Evolutionary conservation across 1,140 invertebrate genomes (phyloP).

Genomic region (Vollenhovia emeryi): DNA sequence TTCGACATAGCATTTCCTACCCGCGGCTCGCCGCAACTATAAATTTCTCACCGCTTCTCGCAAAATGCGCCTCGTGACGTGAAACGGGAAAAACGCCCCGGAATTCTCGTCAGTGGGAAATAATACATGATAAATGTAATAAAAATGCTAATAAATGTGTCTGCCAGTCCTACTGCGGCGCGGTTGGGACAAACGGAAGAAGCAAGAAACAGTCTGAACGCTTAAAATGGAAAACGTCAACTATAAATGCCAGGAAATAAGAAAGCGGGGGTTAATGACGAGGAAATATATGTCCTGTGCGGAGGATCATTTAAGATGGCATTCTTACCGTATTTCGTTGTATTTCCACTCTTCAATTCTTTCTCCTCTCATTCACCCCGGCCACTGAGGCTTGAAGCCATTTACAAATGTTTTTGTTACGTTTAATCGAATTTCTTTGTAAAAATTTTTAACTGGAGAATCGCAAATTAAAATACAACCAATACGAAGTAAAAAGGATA

Average conservation of each 20-base stretch:
- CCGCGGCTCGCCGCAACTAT: conserved; percentile 7
- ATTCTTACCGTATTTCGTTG: neutral
- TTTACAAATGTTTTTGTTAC: conserved; percentile 4
- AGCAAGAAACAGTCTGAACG: neutral
- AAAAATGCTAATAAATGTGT: conserved; percentile 35
- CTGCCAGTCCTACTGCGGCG: neutral
- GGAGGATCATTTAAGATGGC: neutral
- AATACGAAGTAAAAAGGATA: neutral
- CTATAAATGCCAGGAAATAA: neutral
- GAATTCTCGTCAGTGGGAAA: conserved; percentile 1
- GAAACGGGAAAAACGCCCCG: conserved; percentile 4
- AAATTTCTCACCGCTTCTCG: conserved; percentile 31
- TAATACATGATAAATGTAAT: conserved; percentile 35
- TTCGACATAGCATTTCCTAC: conserved; percentile 53
- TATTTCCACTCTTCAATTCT: neutral
- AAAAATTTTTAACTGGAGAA: conserved; percentile 1
- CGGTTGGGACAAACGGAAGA: neutral
- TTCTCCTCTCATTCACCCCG: neutral
- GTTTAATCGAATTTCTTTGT: neutral
- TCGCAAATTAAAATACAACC: conserved; percentile 6
- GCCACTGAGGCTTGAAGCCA: neutral
- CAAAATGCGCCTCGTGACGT: conserved; percentile 3
- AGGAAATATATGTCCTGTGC: neutral
- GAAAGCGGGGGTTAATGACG: neutral
- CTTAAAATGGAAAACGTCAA: neutral